phyloP scores from a whole-genome alignment of 1,140 invertebrate genomes.

The Scylla paramamosain region DNA sequence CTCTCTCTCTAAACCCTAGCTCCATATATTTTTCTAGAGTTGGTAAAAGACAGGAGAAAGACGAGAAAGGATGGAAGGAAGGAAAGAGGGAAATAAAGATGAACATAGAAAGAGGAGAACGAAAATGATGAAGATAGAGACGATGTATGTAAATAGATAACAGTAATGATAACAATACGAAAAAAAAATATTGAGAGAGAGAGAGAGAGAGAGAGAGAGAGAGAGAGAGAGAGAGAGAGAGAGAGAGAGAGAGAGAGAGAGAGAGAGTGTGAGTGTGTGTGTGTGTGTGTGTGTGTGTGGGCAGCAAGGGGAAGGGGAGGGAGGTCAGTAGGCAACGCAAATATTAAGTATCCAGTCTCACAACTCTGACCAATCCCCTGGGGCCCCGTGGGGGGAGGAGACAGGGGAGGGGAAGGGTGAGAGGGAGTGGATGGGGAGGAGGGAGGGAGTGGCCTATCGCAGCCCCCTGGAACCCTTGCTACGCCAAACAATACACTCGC shows the following conservation, averaged over 20 bases:
- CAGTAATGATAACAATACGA: too few relatives aligned
- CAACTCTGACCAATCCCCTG: not conserved
- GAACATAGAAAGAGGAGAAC: not conserved
- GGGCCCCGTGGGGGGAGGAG: not conserved
- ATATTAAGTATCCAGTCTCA: not conserved
- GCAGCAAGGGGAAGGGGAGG: too few relatives aligned
- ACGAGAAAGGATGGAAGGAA: conserved; percentile 5
- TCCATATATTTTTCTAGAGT: too few relatives aligned
- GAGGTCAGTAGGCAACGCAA: too few relatives aligned
- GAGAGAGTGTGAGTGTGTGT: too few relatives aligned
- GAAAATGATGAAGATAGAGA: not conserved
- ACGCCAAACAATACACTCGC: not conserved
- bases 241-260: too few relatives aligned
- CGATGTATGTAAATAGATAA: not conserved
- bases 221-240: too few relatives aligned
- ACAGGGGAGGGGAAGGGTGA: too few relatives aligned
- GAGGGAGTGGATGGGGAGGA: not conserved
- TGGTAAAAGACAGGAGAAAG: not conserved
- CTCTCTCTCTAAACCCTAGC: too few relatives aligned
- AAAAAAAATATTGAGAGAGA: too few relatives aligned
- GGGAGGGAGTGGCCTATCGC: not conserved
- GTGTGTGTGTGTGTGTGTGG: too few relatives aligned
- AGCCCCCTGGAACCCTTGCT: not conserved
- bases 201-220: too few relatives aligned
- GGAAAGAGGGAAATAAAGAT: not conserved